Base-by-base conservation (phyloP, 2,797 vertebrate species). In the Sebastes reedi region DNA sequence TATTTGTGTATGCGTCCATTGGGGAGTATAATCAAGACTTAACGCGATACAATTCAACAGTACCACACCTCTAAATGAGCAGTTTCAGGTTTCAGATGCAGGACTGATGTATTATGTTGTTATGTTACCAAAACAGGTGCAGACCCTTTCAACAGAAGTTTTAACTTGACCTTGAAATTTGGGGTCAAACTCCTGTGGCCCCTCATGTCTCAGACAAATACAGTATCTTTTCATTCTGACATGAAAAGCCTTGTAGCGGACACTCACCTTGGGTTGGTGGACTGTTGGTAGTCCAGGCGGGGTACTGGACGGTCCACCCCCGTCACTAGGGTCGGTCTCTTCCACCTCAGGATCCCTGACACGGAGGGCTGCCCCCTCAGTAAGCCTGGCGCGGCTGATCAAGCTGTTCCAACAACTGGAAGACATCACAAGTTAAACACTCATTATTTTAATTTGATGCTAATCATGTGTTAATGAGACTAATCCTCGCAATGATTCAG, bases 371-470 rank as follows among this genome's bases (percentile, higher is more conserved):
- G 85, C 77, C 92, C 93, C 95, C 94, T 86, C 92, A 76, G 92
- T 92, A 94, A 96, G 94, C 95, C 95, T 95, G 96, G 95, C 94
- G 96, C 96, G 96, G 95, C 96, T 97, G 96, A 97, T 98, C 98
- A 98, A 99, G 98, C 98, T 99, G 97, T 98, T 99, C 97, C 97
- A 98, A 98, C 98, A 99, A 99, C 98, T 99, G 98, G 98, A 99
- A 99, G 98, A 99, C 97, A 99, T 99, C 97, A 97, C 96, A 99
- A 99, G 97, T 99, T 98, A 99, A 99, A 98, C 97, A 98, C 97
- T 99, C 98, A 98, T 99, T 99, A 99, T 98, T 98, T 98, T 99
- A 99, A 99, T 99, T 99, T 97, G 97, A 99, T 99, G 98, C 97
- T 99, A 99, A 99, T 99, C 98, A 98, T 98, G 97, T 99, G 98